Base-by-base conservation (phyloP, 2,888 invertebrate species). In the Petrolisthes manimaculis region DNA sequence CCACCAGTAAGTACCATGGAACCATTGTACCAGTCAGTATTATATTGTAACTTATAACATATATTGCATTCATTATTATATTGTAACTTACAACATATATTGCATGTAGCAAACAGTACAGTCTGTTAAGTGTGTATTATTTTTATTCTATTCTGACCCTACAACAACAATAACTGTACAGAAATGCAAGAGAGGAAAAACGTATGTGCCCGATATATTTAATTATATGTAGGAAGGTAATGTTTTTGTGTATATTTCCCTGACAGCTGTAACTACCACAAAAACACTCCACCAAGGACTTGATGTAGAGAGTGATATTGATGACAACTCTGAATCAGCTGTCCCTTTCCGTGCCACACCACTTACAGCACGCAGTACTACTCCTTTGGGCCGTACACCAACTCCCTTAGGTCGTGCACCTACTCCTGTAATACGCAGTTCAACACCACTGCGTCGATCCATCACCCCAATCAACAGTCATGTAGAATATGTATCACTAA, bases 231-330 rank as follows among this genome's bases (percentile, higher is more conserved):
- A 37, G 37, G 1, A 37, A 37, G 37, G 37, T 37, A 37, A 37
- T 37, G 1, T 37, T 37, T 37, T 37, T 37, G 37, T 37, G 37
- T 37, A 37, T 37, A 37, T 37, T 37, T 37, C 37, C 37, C 37
- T 37, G 37, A 37, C 86, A 90, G 88, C 88, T 24, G 77, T 69
- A 21, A 88, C 83, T 55, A 83, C 90, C 51, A 82, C 88, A 14
- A 88, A 74, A 78, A 88, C 85, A 4, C 56, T 90, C 14, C 86
- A 84, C 51, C 81, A 53, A 56, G 90, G 90, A 5, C 69, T 90
- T 14, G 90, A 90, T 67, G 88, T 75, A 37, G 90, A 90, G 9
- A 88, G 88, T 85, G 90, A 90, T 69, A 83, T 79, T 51, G 90
- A 90, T 53, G 89, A 89, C 79, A 78, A 83, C 53, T 77, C 80